Base-by-base conservation (phyloP, 2,888 invertebrate genomes). In the Eupithecia abbreviata region DNA sequence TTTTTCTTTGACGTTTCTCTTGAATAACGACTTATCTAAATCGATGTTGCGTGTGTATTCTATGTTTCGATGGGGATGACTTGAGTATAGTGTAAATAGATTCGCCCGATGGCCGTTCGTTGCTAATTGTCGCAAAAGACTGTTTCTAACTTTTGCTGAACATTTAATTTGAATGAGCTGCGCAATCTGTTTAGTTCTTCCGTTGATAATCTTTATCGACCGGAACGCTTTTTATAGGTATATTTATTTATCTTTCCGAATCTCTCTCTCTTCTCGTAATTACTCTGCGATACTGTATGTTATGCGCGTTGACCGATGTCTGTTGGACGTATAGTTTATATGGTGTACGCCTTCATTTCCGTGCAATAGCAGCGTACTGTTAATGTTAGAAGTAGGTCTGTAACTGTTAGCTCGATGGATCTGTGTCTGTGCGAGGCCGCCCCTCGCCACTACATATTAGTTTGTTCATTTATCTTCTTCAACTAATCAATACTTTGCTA, bases 31-130 rank as follows among this genome's bases (percentile, higher is more conserved):
- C 92, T 93, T 93, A 93, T 92, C 94, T 95, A 87, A 93, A 91
- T 94, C 93, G 93, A 93, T 95, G 95, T 95, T 94, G 94, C 94
- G 94, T 95, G 93, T 95, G 93, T 94, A 92, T 95, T 95, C 92
- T 94, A 93, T 95, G 94, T 95, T 93, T 94, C 94, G 91, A 94
- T 94, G 94, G 94, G 95, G 95, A 91, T 94, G 94, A 93, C 86
- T 91, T 90, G 87, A 91, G 87, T 82, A 93, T 95, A 94, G 94
- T 95, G 94, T 94, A 94, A 90, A 95, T 94, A 95, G 94, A 92
- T 87, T 89, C 90, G 95, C 94, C 94, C 94, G 93, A 93, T 94
- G 95, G 94, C 95, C 95, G 95, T 93, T 94, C 95, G 94, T 94
- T 94, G 95, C 94, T 94, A 91, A 92, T 87, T 95, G 95, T 95